Percentiles rank a stretch among this genome's conserved stretches.
Evolutionary conservation across 2,888 invertebrate species (phyloP).

Genomic region (Xestia sexstrigata): DNA sequence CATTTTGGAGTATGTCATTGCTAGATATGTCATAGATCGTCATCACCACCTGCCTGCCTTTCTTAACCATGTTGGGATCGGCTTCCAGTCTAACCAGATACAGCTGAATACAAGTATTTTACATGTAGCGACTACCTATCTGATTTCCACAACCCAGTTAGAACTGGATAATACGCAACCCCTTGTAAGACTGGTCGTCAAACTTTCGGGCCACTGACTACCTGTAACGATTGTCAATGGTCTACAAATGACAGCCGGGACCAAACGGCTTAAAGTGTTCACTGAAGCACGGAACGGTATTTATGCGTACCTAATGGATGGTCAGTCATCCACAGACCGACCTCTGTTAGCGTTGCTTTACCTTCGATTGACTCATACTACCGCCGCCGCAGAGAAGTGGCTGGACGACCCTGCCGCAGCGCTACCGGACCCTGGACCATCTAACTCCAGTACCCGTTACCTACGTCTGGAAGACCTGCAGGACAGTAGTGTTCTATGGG

Average conservation of each 20-base stretch:
- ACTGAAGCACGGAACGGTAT: neutral
- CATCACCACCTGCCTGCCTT: too few relatives aligned
- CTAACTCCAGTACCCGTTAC: too few relatives aligned
- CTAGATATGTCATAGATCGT: constrained; percentile 3
- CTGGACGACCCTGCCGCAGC: too few relatives aligned
- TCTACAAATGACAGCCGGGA: neutral
- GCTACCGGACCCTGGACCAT: too few relatives aligned
- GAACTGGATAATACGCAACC: neutral
- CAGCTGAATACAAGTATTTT: neutral
- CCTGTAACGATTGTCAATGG: neutral
- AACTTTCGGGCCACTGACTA: neutral
- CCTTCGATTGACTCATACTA: neutral
- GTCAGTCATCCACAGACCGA: neutral
- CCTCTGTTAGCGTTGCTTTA: neutral
- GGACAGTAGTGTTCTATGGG: too few relatives aligned
- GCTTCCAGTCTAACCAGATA: neutral
- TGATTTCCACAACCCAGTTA: neutral
- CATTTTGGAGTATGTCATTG: neutral
- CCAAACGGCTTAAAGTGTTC: too few relatives aligned
- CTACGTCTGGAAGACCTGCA: too few relatives aligned
- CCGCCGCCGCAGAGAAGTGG: too few relatives aligned
- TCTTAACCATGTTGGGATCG: neutral
- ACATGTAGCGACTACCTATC: neutral
- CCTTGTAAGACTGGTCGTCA: neutral
- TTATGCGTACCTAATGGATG: neutral